Percentiles rank a stretch among this genome's conserved stretches.
These are phyloP conservation scores for Dryomyza anilis DNA, from an alignment of 2,888 invertebrate genomes.

Conservation along the genomic window DNA sequence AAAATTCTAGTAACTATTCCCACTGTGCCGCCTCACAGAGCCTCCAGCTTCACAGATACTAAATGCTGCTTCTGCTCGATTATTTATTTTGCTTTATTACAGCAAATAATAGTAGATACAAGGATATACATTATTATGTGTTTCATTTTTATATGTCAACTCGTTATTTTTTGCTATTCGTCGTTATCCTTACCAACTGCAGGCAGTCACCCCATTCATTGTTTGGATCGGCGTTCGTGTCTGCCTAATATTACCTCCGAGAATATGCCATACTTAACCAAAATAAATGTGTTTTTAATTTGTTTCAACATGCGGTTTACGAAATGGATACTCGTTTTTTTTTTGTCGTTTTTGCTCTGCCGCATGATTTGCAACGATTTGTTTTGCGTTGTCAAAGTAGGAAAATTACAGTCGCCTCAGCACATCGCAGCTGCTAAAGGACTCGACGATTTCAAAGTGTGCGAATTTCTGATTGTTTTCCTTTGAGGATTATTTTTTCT, in stretches of 20 bases:
- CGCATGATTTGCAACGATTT: not conserved
- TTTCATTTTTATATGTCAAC: slow-evolving; percentile 8
- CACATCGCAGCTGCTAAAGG: slow-evolving; percentile 20
- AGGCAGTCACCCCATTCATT: not conserved
- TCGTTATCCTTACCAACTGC: not conserved
- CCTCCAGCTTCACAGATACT: too few relatives aligned
- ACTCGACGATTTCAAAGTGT: not conserved
- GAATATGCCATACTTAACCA: slow-evolving; percentile 54
- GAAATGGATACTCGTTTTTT: slow-evolving; percentile 45
- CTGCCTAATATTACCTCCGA: slow-evolving; percentile 45
- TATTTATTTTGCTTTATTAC: not conserved
- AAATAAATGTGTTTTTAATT: slow-evolving; percentile 61
- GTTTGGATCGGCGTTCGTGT: not conserved
- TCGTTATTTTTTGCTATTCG: slow-evolving; percentile 4
- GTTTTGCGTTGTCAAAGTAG: slow-evolving; percentile 1
- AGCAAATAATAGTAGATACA: too few relatives aligned
- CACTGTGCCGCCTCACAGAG: too few relatives aligned
- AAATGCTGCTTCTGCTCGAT: not conserved
- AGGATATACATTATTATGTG: too few relatives aligned
- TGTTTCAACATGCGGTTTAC: slow-evolving; percentile 50
- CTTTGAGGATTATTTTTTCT: too few relatives aligned
- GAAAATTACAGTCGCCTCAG: not conserved
- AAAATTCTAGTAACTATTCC: too few relatives aligned
- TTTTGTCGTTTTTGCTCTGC: slow-evolving; percentile 9
- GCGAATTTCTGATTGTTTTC: not conserved